Evolutionary conservation across 2,113 vertebrate species (phyloP), one percentile per base, ranked within the genome.

Genomic region (Sturnira hondurensis): DNA sequence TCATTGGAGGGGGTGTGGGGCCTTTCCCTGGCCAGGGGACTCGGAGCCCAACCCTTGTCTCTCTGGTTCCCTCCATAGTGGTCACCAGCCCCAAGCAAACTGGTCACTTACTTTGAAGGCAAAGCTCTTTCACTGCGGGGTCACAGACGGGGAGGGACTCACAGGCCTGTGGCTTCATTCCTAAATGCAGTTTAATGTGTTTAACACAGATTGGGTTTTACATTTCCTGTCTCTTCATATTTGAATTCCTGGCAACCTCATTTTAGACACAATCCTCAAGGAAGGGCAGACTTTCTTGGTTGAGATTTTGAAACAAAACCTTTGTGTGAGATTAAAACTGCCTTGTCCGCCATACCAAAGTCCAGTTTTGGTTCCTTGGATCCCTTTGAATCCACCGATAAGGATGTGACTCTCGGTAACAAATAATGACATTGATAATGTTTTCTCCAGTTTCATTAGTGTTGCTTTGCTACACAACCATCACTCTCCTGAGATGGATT

Each of bases 271-370:
- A 68, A 1, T 56, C 54, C 68, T 90, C 74, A 19, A 61, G 81
- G 54, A 82, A 56, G 78, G 3, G 14, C 61, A 33, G 61, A 20
- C 26, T 52, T 70, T 61, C 10, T 91, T 45, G 81, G 73, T 38
- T 68, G 67, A 92, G 28, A 41, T 92, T 94, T 90, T 92, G 68
- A 84, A 11, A 68, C 31, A 56, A 13, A 74, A 54, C 26, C 63
- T 89, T 95, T 43, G 89, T 89, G 73, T 85, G 26, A 68, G 41
- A 56, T 86, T 80, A 87, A 89, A 68, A 77, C 15, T 85, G 41
- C 28, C 74, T 77, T 89, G 26, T 73, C 13, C 7, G n/a, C 1
- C 45, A 15, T 12, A 33, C 17, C 17, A 19, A 71, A 4, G 50
- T 52, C 56, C 41, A 24, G 41, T 89, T 70, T 77, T 38, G 80